Percentiles rank a stretch among this genome's conserved stretches.
These are phyloP conservation scores for Ceyx cyanopectus DNA, from an alignment of 2,113 vertebrate species.

Conservation along the genomic window DNA sequence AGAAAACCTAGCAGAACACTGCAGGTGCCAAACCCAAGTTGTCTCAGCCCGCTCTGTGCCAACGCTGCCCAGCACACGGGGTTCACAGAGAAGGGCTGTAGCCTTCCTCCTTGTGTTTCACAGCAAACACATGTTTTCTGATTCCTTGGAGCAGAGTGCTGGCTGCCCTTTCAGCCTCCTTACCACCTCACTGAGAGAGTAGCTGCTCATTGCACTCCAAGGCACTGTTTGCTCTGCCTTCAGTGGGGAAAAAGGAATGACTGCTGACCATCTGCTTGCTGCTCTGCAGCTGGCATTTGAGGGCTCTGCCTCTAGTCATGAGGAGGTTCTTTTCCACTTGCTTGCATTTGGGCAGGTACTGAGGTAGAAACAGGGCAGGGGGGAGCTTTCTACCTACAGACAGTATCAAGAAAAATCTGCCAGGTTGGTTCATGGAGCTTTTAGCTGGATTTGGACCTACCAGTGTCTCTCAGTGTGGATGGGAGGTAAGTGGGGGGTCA, in stretches of 20 bases:
- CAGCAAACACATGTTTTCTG: background rate
- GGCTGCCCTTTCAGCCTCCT: background rate
- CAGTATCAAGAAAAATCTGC: background rate
- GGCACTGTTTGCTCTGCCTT: background rate
- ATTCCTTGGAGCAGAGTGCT: background rate
- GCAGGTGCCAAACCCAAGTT: background rate
- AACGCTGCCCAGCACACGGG: accelerated
- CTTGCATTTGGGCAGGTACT: background rate
- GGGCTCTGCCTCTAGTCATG: background rate
- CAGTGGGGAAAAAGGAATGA: background rate
- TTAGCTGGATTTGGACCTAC: background rate
- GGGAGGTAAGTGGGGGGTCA: background rate
- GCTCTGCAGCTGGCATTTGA: background rate
- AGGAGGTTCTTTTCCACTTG: background rate
- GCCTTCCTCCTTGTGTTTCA: background rate
- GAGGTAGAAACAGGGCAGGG: accelerated
- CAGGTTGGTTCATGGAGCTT: background rate
- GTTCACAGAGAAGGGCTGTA: background rate
- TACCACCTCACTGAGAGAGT: background rate
- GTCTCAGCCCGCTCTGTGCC: background rate
- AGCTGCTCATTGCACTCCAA: background rate
- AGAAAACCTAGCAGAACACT: background rate
- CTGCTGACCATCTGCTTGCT: background rate
- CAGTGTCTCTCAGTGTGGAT: accelerated
- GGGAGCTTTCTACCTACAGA: background rate